Evolutionary conservation across 2,888 invertebrate species (phyloP).

Genomic region (Brachypalpus laphriformis): DNA sequence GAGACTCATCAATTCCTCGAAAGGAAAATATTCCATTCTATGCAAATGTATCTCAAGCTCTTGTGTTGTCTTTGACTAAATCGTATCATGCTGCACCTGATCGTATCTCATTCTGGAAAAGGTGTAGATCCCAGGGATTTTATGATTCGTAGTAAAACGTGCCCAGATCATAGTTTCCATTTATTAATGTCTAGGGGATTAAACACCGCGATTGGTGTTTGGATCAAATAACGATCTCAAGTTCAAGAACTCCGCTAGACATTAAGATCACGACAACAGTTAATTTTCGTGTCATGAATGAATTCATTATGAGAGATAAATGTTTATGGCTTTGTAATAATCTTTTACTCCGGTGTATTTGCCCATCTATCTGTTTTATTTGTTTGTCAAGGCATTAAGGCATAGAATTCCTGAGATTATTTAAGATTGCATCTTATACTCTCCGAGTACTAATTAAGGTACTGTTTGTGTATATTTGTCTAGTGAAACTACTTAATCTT

Average conservation of each 20-base stretch:
- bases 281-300: constrained; percentile 50
- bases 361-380: constrained; percentile 17
- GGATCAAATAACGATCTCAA: constrained; percentile 22
- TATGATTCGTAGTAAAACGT: constrained; percentile 15
- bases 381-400: constrained; percentile 30
- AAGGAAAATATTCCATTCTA: neutral
- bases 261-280: constrained; percentile 9
- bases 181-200: constrained; percentile 3
- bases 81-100: neutral
- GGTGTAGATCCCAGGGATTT: neutral
- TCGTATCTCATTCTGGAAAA: neutral
- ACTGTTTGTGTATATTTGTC: neutral
- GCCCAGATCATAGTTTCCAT: constrained; percentile 16
- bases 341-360: constrained; percentile 4
- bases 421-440: neutral
- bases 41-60: neutral
- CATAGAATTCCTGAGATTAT: neutral
- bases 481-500: neutral
- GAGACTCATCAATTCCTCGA: constrained; percentile 11
- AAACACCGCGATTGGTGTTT: neutral
- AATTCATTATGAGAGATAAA: constrained; percentile 40
- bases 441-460: neutral
- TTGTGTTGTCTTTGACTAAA: neutral
- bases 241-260: constrained; percentile 5
- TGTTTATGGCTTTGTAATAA: constrained; percentile 26